These are phyloP conservation scores for Mythimna vitellina DNA, from an alignment of 2,888 invertebrate species.

Conservation along the genomic window DNA sequence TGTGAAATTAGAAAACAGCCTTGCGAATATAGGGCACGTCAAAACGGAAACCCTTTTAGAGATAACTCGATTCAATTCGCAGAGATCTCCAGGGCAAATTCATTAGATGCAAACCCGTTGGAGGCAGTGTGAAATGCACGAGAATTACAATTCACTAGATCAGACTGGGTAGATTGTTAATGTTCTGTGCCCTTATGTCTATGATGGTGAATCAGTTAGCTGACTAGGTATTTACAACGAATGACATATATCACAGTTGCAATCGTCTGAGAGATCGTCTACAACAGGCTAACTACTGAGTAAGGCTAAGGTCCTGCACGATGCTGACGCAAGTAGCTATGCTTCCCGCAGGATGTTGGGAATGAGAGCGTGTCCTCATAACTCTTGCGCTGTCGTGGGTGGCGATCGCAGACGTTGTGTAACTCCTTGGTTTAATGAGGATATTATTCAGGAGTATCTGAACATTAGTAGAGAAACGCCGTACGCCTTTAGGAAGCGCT, in stretches of 20 bases:
- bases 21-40: conserved; percentile 67
- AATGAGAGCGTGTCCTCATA: conserved; percentile 90
- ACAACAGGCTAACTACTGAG: conserved; percentile 72
- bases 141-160: conserved; percentile 32
- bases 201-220: conserved; percentile 68
- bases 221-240: conserved; percentile 63
- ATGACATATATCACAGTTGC: conserved; percentile 78
- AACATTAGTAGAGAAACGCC: conserved; percentile 70
- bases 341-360: conserved; percentile 89
- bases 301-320: conserved; percentile 82
- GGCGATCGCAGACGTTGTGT: conserved; percentile 82
- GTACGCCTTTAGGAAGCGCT: conserved; percentile 73
- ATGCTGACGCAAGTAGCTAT: conserved; percentile 85
- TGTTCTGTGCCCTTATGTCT: conserved; percentile 60
- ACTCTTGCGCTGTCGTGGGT: conserved; percentile 84
- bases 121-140: conserved; percentile 50
- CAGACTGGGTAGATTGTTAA: not conserved
- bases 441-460: conserved; percentile 84
- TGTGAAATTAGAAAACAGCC: conserved; percentile 78
- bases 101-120: conserved; percentile 57
- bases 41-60: conserved; percentile 68
- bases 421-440: conserved; percentile 83
- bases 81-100: conserved; percentile 60
- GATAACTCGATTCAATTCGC: conserved; percentile 67
- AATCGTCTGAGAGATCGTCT: conserved; percentile 85